Conservation (phyloP, 2,113 vertebrate genomes). For the Antennarius striatus region DNA sequence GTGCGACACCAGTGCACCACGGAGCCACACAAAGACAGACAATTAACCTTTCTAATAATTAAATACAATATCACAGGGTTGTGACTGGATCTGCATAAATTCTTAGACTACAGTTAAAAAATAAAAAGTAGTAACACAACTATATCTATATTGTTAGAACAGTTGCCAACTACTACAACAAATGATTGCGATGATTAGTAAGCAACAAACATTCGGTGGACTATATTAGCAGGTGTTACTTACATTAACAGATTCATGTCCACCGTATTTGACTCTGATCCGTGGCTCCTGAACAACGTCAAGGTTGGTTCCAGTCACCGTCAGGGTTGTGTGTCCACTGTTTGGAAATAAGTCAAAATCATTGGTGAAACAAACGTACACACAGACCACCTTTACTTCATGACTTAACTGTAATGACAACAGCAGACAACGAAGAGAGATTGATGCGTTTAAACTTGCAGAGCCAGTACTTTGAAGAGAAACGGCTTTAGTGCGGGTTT, state of each 20-base stretch:
- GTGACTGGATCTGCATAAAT: no score
- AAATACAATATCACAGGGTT: no score
- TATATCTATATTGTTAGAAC: not conserved
- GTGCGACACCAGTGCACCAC: no score
- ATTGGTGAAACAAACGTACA: not conserved
- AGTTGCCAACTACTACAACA: slow-evolving; percentile 3
- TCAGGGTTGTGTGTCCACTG: slow-evolving; percentile 91
- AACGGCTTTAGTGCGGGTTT: slow-evolving; percentile 44
- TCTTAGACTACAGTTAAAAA: no score
- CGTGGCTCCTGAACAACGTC: slow-evolving; percentile 92
- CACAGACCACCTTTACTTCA: not conserved
- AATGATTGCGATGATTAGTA: not conserved
- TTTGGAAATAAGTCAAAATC: slow-evolving; percentile 10
- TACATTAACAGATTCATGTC: slow-evolving; percentile 92
- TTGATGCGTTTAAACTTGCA: slow-evolving; percentile 25
- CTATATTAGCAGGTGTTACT: slow-evolving; percentile 44
- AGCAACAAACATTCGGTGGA: slow-evolving; percentile 3
- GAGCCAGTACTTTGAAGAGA: slow-evolving; percentile 32
- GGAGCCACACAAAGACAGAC: no score
- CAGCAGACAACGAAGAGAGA: slow-evolving; percentile 19
- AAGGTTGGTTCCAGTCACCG: slow-evolving; percentile 90
- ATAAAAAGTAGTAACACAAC: no score
- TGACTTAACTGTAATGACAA: slow-evolving; percentile 25
- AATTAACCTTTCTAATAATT: no score
- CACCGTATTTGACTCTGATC: slow-evolving; percentile 90